phyloP scores from a whole-genome alignment of 2,113 vertebrate species.

The Smithornis capensis region DNA sequence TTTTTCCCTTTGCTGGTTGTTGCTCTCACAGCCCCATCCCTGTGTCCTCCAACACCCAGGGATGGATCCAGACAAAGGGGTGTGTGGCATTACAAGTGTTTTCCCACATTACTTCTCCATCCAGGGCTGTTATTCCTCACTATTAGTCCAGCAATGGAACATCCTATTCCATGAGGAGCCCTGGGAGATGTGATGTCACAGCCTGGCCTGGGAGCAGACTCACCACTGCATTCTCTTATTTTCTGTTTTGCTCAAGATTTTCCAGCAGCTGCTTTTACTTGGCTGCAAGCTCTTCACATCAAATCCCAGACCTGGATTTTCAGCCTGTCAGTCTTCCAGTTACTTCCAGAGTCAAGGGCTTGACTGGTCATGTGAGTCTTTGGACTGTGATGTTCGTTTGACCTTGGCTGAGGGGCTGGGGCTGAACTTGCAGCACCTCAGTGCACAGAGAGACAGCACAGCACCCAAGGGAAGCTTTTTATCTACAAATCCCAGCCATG shows the following conservation, averaged over 20 bases:
- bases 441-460: background rate
- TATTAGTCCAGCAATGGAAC: background rate
- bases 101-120: background rate
- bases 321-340: background rate
- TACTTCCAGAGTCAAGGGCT: background rate
- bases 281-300: background rate
- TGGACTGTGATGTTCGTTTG: rapidly evolving
- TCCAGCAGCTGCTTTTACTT: background rate
- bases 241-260: background rate
- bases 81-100: background rate
- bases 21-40: background rate
- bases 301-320: background rate
- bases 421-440: background rate
- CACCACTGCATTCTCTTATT: background rate
- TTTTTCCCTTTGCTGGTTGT: background rate
- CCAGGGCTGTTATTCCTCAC: background rate
- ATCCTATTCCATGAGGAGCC: background rate
- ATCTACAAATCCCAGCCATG: rapidly evolving
- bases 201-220: background rate
- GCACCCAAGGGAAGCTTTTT: background rate
- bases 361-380: rapidly evolving
- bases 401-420: background rate
- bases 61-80: background rate
- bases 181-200: background rate
- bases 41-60: rapidly evolving